Percentiles rank a stretch among this genome's conserved stretches.
Evolutionary conservation across 2,888 invertebrate genomes (phyloP).

Genomic region (Parapristionchus giblindavisi): DNA sequence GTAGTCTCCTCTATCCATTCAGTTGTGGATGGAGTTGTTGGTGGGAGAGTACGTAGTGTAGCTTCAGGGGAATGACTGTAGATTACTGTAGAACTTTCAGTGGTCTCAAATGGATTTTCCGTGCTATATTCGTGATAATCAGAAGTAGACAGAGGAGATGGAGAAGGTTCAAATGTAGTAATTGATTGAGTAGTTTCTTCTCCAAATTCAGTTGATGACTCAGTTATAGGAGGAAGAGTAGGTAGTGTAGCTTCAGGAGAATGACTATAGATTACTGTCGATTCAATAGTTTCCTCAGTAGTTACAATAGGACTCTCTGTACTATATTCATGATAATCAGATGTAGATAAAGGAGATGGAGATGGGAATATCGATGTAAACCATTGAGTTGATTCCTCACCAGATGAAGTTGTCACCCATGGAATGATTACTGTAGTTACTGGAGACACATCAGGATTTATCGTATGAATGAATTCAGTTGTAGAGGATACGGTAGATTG

Average conservation of each 20-base stretch:
- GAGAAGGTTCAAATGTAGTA: no score
- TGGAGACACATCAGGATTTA: background rate
- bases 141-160: no score
- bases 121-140: no score
- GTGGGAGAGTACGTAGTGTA: no score
- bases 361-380: background rate
- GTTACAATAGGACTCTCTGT: background rate
- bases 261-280: background rate
- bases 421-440: constrained; percentile 3
- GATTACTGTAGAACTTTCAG: no score
- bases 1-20: no score
- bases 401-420: background rate
- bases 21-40: no score
- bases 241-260: background rate
- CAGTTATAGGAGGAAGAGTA: background rate
- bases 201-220: background rate
- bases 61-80: no score
- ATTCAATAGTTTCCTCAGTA: background rate
- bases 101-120: no score
- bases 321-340: constrained; percentile 16
- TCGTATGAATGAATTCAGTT: background rate
- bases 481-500: no score
- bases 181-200: no score
- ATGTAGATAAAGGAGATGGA: background rate
- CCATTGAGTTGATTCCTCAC: background rate